A percentile compares a stretch with the other conserved stretches of the same genome.
Conservation (phyloP, 1,140 invertebrate species). For the Trichonephila inaurata region DNA sequence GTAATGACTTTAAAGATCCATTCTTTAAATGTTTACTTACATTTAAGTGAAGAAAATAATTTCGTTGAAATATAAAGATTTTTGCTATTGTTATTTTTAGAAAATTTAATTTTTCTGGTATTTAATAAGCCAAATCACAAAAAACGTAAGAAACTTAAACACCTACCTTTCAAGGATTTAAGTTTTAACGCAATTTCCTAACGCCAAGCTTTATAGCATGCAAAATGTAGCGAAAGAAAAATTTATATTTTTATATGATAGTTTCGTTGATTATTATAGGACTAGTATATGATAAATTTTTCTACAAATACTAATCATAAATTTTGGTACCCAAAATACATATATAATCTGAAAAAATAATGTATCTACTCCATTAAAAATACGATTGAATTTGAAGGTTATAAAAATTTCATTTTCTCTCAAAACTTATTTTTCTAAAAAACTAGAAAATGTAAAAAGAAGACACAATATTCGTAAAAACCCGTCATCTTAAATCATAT, state of each 20-base stretch:
- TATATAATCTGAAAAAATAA: too few species aligned
- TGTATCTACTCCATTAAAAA: too few species aligned
- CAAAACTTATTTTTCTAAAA: too few species aligned
- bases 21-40: background rate
- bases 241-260: background rate
- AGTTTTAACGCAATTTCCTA: background rate
- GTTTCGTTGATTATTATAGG: too few species aligned
- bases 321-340: too few species aligned
- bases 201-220: conserved; percentile 69
- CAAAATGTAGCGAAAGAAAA: conserved; percentile 43
- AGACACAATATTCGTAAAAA: too few species aligned
- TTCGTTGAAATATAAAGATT: background rate
- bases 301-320: too few species aligned
- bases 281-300: too few species aligned
- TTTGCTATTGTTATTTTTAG: background rate
- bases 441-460: too few species aligned
- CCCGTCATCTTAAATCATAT: too few species aligned
- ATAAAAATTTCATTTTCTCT: too few species aligned
- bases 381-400: too few species aligned
- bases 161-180: conserved; percentile 59
- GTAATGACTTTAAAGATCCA: background rate
- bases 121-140: background rate
- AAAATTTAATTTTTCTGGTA: background rate
- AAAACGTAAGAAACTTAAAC: conserved; percentile 1
- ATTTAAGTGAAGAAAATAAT: background rate